Evolutionary conservation across 2,888 invertebrate genomes (phyloP).

Genomic region (Idaea straminata): DNA sequence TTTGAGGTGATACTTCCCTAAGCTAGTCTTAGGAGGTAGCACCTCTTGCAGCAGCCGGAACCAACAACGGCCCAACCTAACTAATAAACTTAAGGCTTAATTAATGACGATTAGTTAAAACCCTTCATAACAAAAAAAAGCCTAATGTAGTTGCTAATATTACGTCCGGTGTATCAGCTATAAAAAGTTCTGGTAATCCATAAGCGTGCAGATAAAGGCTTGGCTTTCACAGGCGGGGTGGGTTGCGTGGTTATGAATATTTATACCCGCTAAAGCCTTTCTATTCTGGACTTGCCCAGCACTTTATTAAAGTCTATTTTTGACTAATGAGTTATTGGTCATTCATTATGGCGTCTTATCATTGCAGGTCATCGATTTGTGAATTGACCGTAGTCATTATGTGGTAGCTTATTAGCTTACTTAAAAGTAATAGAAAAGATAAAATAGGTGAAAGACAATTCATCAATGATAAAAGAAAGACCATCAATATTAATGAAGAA

Average conservation of each 20-base stretch:
- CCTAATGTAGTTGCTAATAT: background rate
- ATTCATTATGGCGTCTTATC: slow-evolving; percentile 21
- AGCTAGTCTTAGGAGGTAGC: too few species aligned
- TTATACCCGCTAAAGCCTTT: slow-evolving; percentile 56
- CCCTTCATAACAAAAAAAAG: background rate
- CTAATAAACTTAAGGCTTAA: background rate
- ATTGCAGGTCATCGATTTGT: slow-evolving; percentile 28
- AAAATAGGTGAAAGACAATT: background rate
- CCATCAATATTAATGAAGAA: background rate
- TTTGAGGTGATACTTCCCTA: too few species aligned
- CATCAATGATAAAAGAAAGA: background rate
- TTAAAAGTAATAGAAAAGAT: background rate
- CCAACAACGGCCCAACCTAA: background rate
- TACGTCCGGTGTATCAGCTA: slow-evolving; percentile 1
- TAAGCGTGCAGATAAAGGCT: slow-evolving; percentile 60
- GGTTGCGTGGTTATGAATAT: slow-evolving; percentile 70
- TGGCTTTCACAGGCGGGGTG: slow-evolving; percentile 52
- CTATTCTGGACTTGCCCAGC: slow-evolving; percentile 44
- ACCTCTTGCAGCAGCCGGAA: background rate
- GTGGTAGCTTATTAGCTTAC: background rate
- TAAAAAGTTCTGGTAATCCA: slow-evolving; percentile 31
- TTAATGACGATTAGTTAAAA: background rate
- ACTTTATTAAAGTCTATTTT: slow-evolving; percentile 45
- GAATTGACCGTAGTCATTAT: background rate
- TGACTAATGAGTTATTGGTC: slow-evolving; percentile 24